These are phyloP conservation scores for Heterotilapia buettikoferi DNA, from an alignment of 2,113 vertebrate genomes.

Conservation along the genomic window DNA sequence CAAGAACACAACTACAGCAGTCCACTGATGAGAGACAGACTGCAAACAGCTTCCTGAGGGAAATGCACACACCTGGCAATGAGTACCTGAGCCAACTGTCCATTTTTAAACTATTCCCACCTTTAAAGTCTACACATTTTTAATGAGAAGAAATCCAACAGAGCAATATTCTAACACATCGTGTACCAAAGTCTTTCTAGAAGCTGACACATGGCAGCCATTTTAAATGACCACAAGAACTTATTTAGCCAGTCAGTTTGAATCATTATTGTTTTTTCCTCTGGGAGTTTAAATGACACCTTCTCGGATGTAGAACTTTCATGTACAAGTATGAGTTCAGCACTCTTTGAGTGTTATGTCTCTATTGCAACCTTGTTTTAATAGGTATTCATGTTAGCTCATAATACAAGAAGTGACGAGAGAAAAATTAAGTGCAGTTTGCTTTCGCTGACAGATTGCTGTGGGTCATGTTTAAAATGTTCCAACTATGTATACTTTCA, in stretches of 20 bases:
- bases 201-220: background rate
- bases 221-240: background rate
- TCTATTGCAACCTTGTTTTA: background rate
- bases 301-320: background rate
- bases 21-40: slow-evolving; percentile 32
- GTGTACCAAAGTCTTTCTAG: background rate
- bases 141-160: background rate
- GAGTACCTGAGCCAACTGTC: background rate
- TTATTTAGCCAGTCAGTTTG: background rate
- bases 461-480: background rate
- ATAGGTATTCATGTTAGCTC: background rate
- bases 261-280: background rate
- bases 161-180: background rate
- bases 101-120: background rate
- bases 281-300: background rate
- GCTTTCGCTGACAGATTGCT: background rate
- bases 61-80: background rate
- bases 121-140: background rate
- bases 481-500: background rate
- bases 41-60: background rate
- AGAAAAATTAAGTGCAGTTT: background rate
- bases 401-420: background rate
- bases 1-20: slow-evolving; percentile 31
- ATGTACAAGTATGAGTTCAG: background rate
- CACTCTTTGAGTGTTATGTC: background rate